Conservation (phyloP, 2,888 invertebrate genomes). For the Drosophila gaucha region DNA sequence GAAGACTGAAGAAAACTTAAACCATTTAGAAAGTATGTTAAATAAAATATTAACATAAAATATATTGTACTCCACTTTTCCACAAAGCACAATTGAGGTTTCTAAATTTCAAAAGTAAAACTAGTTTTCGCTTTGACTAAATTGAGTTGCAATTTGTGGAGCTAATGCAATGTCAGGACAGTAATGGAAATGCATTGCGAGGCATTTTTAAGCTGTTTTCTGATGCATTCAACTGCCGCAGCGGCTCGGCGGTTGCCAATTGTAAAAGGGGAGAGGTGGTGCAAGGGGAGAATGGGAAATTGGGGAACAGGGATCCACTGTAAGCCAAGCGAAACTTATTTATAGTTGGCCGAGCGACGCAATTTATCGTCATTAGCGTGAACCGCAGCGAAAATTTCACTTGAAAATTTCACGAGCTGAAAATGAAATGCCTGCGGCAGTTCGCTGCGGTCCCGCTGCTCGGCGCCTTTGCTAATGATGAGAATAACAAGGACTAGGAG, state of each 20-base stretch:
- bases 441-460: constrained; percentile 32
- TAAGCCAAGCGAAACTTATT: constrained; percentile 69
- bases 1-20: too few relatives aligned
- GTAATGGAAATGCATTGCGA: constrained; percentile 38
- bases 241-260: constrained; percentile 4
- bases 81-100: not conserved
- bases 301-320: constrained; percentile 4
- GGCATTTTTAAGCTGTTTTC: constrained; percentile 51
- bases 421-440: constrained; percentile 76
- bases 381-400: constrained; percentile 70
- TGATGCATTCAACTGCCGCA: constrained; percentile 46
- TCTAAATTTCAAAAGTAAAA: not conserved
- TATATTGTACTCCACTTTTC: not conserved
- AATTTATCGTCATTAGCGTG: constrained; percentile 78
- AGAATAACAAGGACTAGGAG: constrained; percentile 46
- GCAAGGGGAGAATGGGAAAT: not conserved
- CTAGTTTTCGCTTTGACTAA: constrained; percentile 11
- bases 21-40: too few relatives aligned
- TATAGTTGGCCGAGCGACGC: constrained; percentile 68
- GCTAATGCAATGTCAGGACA: not conserved
- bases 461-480: constrained; percentile 60
- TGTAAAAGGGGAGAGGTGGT: not conserved
- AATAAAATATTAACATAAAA: not conserved
- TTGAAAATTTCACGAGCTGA: constrained; percentile 75
- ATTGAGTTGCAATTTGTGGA: not conserved